Conservation (phyloP, 1,140 invertebrate genomes). For the Bombus fervidus region DNA sequence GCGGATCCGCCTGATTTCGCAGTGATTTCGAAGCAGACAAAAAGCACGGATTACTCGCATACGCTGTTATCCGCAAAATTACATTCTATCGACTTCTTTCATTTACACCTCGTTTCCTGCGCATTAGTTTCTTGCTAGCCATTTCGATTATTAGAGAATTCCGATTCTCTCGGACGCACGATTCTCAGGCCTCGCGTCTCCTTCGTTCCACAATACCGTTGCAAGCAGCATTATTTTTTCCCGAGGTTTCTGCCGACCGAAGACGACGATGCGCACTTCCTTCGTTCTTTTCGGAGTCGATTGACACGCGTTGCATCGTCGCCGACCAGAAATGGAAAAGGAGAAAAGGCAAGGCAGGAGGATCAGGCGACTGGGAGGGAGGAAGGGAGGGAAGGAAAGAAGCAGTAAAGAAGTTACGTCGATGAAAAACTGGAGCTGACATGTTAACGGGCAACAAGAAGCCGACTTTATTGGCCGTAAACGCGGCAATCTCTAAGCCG, state of each 20-base stretch:
- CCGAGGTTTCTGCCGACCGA: no score
- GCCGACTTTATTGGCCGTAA: slow-evolving; percentile 80
- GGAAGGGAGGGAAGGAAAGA: background rate
- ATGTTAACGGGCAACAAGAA: slow-evolving; percentile 80
- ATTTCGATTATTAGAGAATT: slow-evolving; percentile 24
- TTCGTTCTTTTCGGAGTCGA: background rate
- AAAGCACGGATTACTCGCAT: background rate
- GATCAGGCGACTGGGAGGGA: background rate
- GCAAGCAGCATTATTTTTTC: background rate
- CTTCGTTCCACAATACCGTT: no score
- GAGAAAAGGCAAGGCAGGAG: background rate
- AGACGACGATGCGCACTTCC: background rate
- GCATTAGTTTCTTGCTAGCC: slow-evolving; percentile 7
- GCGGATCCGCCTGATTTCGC: background rate
- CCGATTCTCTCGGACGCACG: background rate
- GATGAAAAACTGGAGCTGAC: slow-evolving; percentile 80
- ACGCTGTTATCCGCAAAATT: slow-evolving; percentile 28
- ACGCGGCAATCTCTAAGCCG: slow-evolving; percentile 75
- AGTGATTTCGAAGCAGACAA: background rate
- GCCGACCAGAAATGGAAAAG: slow-evolving; percentile 30
- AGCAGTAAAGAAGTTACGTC: slow-evolving; percentile 32
- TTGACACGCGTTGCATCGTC: background rate
- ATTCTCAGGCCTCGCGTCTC: background rate
- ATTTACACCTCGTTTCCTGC: slow-evolving; percentile 38
- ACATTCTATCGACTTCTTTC: slow-evolving; percentile 24